These are phyloP conservation scores for Tribolium freemani DNA, from an alignment of 2,888 invertebrate genomes.

Conservation along the genomic window DNA sequence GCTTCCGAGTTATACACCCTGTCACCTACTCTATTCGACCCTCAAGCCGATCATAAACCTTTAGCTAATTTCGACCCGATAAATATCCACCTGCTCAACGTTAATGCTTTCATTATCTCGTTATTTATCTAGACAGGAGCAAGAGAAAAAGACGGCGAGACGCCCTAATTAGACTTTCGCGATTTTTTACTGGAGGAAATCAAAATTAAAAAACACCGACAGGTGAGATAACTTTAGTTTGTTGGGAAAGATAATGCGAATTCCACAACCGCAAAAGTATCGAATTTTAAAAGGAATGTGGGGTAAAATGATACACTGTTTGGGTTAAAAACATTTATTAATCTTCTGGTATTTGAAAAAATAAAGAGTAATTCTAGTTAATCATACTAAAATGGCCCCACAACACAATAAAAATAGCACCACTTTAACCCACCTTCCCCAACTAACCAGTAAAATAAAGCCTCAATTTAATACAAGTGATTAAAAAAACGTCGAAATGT, in stretches of 20 bases:
- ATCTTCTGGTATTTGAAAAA: not conserved
- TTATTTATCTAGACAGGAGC: conserved; percentile 12
- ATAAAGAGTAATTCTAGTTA: not conserved
- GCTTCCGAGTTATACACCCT: not conserved
- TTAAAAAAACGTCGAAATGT: too few relatives aligned
- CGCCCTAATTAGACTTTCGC: not conserved
- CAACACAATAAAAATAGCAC: not conserved
- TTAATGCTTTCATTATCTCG: conserved; percentile 25
- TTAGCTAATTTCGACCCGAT: conserved; percentile 15
- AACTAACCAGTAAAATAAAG: not conserved
- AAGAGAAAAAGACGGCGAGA: not conserved
- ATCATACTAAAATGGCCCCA: not conserved
- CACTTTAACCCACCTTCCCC: not conserved
- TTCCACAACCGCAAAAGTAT: not conserved
- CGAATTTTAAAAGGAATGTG: not conserved
- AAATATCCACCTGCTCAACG: conserved; percentile 28
- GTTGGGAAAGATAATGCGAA: not conserved
- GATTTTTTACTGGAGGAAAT: not conserved
- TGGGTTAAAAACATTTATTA: not conserved
- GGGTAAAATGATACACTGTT: not conserved
- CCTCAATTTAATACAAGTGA: too few relatives aligned
- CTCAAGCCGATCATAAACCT: conserved; percentile 10
- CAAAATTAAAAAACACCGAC: not conserved
- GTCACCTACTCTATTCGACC: conserved; percentile 20
- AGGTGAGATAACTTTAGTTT: not conserved